phyloP scores from a whole-genome alignment of 2,797 vertebrate species.

The Coregonus sp. region DNA sequence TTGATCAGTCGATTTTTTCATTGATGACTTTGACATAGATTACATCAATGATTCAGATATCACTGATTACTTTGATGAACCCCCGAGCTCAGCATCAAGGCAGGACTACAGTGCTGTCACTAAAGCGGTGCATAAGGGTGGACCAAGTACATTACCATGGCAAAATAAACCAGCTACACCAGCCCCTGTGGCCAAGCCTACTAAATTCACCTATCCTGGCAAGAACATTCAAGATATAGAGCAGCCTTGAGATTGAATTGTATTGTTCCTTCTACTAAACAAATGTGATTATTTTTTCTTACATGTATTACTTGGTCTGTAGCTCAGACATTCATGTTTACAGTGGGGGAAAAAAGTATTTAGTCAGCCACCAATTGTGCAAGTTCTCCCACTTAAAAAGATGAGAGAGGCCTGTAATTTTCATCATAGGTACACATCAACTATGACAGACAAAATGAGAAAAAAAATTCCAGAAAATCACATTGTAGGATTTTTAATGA shows the following conservation, averaged over 20 bases:
- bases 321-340: neutral
- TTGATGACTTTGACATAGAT: constrained; percentile 84
- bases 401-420: too few species aligned
- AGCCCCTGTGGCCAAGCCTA: constrained; percentile 45
- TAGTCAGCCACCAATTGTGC: too few species aligned
- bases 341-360: too few species aligned
- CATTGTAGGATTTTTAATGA: too few species aligned
- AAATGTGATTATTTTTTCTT: neutral
- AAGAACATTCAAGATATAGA: constrained; percentile 26
- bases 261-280: neutral
- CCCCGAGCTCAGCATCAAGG: neutral
- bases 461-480: too few species aligned
- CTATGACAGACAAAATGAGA: too few species aligned
- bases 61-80: constrained; percentile 62
- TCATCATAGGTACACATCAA: too few species aligned
- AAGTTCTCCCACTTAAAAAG: too few species aligned
- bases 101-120: neutral
- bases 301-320: neutral
- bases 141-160: constrained; percentile 51
- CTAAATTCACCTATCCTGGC: constrained; percentile 69
- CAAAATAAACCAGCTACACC: constrained; percentile 57
- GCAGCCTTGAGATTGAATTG: neutral
- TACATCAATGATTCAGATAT: constrained; percentile 79
- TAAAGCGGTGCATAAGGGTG: constrained; percentile 63
- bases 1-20: constrained; percentile 56